Evolutionary conservation across 2,113 vertebrate genomes (phyloP).

Genomic region (Eptesicus fuscus): DNA sequence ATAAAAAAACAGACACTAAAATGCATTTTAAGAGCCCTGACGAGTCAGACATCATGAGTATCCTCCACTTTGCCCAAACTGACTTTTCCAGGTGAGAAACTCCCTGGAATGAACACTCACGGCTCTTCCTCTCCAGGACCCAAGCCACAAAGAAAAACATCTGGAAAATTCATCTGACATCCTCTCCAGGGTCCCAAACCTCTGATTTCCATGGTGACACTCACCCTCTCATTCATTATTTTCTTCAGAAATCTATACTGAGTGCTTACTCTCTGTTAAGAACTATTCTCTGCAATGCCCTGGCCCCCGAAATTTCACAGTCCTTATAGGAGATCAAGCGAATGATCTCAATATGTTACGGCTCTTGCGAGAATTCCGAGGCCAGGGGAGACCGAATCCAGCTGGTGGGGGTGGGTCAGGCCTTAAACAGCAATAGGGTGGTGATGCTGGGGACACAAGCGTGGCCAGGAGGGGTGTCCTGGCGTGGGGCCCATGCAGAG

Average conservation of each 20-base stretch:
- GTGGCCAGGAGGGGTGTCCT: background rate
- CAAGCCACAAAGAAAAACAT: background rate
- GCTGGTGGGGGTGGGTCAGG: too few species aligned
- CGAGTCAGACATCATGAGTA: fast-evolving
- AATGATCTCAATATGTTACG: fast-evolving
- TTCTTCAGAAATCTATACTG: background rate
- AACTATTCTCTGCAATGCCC: background rate
- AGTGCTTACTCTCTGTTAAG: background rate
- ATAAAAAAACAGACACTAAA: background rate
- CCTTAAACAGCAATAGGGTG: background rate
- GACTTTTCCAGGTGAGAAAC: background rate
- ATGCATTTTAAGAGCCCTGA: background rate
- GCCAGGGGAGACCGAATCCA: too few species aligned
- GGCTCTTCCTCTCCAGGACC: background rate
- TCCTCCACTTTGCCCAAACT: background rate
- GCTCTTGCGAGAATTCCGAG: background rate
- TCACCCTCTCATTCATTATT: background rate
- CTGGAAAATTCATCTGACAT: background rate
- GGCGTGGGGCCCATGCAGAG: fast-evolving
- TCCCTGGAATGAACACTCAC: background rate
- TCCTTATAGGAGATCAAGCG: fast-evolving
- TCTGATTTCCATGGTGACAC: background rate
- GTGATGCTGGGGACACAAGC: too few species aligned
- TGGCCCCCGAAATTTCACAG: background rate
- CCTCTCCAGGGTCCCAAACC: background rate